Percentiles rank a stretch among this genome's conserved stretches.
Conservation (phyloP, 1,140 invertebrate genomes). For the Drosophila sproati region DNA sequence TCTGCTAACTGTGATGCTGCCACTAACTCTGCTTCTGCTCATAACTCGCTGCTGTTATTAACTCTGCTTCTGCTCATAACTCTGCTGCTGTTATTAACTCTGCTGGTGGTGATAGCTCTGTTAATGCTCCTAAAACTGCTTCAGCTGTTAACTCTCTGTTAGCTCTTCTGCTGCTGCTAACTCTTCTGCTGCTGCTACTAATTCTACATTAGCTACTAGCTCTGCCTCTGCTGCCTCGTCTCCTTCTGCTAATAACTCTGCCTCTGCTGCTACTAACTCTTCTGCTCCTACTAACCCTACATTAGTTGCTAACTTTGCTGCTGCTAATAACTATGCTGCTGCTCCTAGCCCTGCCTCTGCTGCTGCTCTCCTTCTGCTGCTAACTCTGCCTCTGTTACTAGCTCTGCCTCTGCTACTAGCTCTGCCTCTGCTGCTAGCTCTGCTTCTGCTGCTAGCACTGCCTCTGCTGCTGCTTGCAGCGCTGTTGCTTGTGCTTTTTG, state of each 20-base stretch:
- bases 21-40: slow-evolving; percentile 5
- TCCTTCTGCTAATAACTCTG: no score
- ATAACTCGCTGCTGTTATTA: slow-evolving; percentile 12
- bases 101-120: neutral
- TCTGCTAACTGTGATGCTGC: slow-evolving; percentile 10
- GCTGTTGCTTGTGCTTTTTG: slow-evolving; percentile 32
- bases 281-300: no score
- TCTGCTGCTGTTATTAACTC: slow-evolving; percentile 18
- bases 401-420: neutral
- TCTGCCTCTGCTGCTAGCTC: neutral
- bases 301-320: no score
- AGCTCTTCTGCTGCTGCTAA: slow-evolving; percentile 14
- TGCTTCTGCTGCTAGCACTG: slow-evolving; percentile 38
- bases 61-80: neutral
- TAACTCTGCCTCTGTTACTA: neutral
- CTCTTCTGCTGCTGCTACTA: slow-evolving; percentile 10
- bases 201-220: slow-evolving; percentile 13
- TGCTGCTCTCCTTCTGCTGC: neutral
- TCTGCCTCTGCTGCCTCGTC: slow-evolving; percentile 1
- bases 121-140: slow-evolving; percentile 28
- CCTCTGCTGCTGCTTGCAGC: slow-evolving; percentile 1
- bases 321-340: neutral
- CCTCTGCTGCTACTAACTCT: no score
- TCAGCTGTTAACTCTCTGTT: neutral
- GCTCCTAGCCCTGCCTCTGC: neutral